These are phyloP conservation scores for Sabatieria punctata DNA, from an alignment of 2,888 invertebrate genomes.

Conservation along the genomic window DNA sequence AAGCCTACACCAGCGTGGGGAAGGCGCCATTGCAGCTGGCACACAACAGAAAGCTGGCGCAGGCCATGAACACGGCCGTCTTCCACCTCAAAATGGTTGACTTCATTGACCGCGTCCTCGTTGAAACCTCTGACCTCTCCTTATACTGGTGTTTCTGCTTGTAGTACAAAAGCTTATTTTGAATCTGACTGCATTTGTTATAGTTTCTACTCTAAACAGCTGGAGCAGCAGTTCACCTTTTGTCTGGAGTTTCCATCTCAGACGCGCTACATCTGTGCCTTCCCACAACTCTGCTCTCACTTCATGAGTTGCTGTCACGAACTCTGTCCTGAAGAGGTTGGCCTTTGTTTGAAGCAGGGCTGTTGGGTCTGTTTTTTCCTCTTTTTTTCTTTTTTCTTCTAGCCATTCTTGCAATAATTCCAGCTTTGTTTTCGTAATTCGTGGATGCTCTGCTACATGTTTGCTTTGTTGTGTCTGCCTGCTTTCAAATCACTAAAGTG, in stretches of 20 bases:
- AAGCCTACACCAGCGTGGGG: slow-evolving; percentile 66
- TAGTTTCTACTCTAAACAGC: slow-evolving; percentile 21
- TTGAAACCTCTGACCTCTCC: slow-evolving; percentile 89
- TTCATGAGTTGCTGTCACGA: slow-evolving; percentile 96
- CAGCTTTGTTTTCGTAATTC: no score
- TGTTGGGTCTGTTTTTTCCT: background rate
- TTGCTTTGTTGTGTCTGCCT: no score
- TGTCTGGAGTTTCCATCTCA: slow-evolving; percentile 97
- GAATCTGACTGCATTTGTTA: no score
- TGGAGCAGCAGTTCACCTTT: slow-evolving; percentile 78
- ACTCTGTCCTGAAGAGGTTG: slow-evolving; percentile 79
- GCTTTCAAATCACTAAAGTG: no score
- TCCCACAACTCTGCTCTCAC: slow-evolving; percentile 90
- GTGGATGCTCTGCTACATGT: no score
- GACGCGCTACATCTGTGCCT: slow-evolving; percentile 89
- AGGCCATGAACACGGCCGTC: slow-evolving; percentile 77
- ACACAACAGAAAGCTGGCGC: slow-evolving; percentile 68
- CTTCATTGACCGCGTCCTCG: slow-evolving; percentile 82
- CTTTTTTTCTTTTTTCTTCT: no score
- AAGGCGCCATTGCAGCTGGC: slow-evolving; percentile 57
- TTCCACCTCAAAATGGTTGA: slow-evolving; percentile 98
- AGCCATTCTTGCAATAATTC: no score
- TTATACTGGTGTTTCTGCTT: slow-evolving; percentile 92
- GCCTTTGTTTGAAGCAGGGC: slow-evolving; percentile 13
- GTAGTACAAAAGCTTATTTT: no score